phyloP scores from a whole-genome alignment of 2,113 vertebrate genomes.

The Propithecus coquereli region DNA sequence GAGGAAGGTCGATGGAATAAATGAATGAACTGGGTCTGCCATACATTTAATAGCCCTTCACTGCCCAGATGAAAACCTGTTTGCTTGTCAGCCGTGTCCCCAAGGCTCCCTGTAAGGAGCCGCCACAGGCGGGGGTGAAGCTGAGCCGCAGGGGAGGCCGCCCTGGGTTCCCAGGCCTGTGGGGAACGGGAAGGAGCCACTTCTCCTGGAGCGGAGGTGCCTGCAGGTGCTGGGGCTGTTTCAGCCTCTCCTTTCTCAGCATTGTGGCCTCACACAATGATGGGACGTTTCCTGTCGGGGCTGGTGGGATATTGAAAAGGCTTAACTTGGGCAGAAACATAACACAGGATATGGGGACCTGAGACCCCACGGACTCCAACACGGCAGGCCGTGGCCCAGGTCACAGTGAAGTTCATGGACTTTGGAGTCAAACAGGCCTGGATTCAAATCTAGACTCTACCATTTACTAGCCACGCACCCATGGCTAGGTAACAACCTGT shows the following conservation, averaged over 20 bases:
- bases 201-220: constrained; percentile 52
- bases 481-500: background rate
- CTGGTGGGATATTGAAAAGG: constrained; percentile 64
- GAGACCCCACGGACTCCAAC: background rate
- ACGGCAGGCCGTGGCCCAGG: background rate
- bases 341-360: constrained; percentile 57
- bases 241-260: constrained; percentile 80
- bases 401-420: background rate
- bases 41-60: background rate
- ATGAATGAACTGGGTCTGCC: background rate
- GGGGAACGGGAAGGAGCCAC: background rate
- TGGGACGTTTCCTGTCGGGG: constrained; percentile 74
- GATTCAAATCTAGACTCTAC: background rate
- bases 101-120: background rate
- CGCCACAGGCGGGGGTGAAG: constrained; percentile 42
- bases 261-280: constrained; percentile 83
- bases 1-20: background rate
- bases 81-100: background rate
- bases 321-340: constrained; percentile 37
- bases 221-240: constrained; percentile 59
- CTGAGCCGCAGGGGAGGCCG: background rate
- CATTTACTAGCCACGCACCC: background rate
- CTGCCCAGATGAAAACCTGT: background rate
- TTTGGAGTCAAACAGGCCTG: background rate
- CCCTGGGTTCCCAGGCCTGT: constrained; percentile 72